Conservation (phyloP, 2,888 invertebrate species). For the Drosophila anceps region DNA sequence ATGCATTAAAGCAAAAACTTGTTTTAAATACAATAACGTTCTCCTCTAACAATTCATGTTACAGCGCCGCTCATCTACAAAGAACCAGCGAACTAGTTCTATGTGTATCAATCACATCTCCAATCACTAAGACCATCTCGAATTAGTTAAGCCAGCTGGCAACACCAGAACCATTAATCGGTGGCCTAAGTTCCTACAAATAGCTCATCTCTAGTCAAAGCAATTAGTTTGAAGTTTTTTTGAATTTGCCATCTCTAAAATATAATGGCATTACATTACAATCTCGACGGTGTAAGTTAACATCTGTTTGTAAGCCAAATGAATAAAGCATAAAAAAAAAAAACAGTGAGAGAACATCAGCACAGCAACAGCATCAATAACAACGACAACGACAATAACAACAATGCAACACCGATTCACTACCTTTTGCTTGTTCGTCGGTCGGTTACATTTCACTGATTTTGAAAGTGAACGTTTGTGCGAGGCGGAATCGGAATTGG, state of each 20-base stretch:
- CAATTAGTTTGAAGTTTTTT: neutral
- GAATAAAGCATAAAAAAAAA: constrained; percentile 68
- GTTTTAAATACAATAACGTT: neutral
- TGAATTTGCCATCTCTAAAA: neutral
- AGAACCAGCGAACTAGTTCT: constrained; percentile 3
- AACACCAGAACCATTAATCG: constrained; percentile 1
- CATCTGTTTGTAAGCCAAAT: constrained; percentile 77
- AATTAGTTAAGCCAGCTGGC: neutral
- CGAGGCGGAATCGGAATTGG: constrained; percentile 72
- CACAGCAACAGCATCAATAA: constrained; percentile 36
- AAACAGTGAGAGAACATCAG: constrained; percentile 46
- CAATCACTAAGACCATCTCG: neutral
- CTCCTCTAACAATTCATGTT: neutral
- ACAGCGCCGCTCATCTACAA: too few relatives aligned
- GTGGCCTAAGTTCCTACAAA: neutral
- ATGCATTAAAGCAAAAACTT: neutral
- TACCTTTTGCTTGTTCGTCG: constrained; percentile 52
- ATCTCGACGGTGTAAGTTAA: constrained; percentile 69
- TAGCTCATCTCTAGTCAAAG: neutral
- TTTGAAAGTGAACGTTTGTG: constrained; percentile 82
- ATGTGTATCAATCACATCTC: neutral
- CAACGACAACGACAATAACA: constrained; percentile 52
- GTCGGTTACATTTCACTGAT: constrained; percentile 81
- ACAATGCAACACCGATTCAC: constrained; percentile 24
- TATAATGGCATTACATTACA: constrained; percentile 39